phyloP scores from a whole-genome alignment of 2,113 vertebrate genomes.

The Ptilorrhoa leucosticta region DNA sequence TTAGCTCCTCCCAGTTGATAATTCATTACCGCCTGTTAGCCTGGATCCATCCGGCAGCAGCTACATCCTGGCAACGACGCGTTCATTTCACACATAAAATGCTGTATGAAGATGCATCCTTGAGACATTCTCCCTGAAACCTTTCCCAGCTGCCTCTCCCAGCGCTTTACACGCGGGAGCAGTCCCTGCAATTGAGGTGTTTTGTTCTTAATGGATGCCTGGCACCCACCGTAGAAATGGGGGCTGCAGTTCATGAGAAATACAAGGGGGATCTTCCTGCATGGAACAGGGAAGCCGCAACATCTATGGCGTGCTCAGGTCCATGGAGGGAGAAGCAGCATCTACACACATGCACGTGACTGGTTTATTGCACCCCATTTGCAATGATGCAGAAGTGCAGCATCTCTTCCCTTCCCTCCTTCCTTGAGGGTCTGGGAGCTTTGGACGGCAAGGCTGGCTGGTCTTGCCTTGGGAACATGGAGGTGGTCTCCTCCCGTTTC shows the following conservation, averaged over 20 bases:
- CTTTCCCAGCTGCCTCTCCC: not conserved
- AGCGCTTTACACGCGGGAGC: not conserved
- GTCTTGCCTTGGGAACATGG: not conserved
- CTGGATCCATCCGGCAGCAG: not conserved
- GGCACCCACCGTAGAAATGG: accelerated
- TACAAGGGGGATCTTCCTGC: not conserved
- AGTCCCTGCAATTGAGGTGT: not conserved
- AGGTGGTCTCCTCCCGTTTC: not conserved
- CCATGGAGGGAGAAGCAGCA: not conserved
- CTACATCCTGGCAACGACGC: not conserved
- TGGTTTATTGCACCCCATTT: not conserved
- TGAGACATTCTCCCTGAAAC: not conserved
- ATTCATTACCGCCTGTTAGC: slow-evolving; percentile 4
- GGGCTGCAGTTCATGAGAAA: not conserved
- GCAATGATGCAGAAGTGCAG: not conserved
- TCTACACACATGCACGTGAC: not conserved
- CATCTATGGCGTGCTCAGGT: not conserved
- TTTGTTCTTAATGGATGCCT: not conserved
- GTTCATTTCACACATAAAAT: slow-evolving; percentile 40
- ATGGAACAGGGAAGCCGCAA: not conserved
- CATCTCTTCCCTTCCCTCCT: not conserved
- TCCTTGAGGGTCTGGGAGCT: not conserved
- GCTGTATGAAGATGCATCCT: slow-evolving; percentile 12
- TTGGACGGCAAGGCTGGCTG: not conserved
- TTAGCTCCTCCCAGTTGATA: slow-evolving; percentile 32